These are phyloP conservation scores for Melanotaenia duboulayi DNA, from an alignment of 2,113 vertebrate species.

Conservation along the genomic window DNA sequence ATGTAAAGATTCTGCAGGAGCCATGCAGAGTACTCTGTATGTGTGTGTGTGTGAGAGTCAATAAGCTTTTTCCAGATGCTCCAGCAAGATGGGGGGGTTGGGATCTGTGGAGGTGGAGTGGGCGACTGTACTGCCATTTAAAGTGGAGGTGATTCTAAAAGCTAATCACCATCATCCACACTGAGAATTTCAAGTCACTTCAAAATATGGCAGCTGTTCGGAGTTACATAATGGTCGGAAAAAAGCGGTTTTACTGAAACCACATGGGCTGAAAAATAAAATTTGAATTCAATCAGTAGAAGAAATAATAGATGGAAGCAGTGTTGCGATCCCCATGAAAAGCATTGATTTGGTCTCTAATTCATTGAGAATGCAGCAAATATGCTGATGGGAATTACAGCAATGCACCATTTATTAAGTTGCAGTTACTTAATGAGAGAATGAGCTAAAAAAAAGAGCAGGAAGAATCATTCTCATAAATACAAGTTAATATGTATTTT, in stretches of 20 bases:
- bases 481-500: too few relatives aligned
- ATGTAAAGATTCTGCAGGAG: slow-evolving; percentile 38
- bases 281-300: slow-evolving; percentile 9
- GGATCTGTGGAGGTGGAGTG: slow-evolving; percentile 64
- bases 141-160: slow-evolving; percentile 44
- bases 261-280: not conserved
- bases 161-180: slow-evolving; percentile 64
- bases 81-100: not conserved
- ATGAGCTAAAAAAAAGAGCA: too few relatives aligned
- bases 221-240: slow-evolving; percentile 42
- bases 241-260: slow-evolving; percentile 36
- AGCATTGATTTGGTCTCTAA: slow-evolving; percentile 12
- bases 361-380: not conserved
- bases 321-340: slow-evolving; percentile 24
- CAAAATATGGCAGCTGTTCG: slow-evolving; percentile 2
- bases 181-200: slow-evolving; percentile 34
- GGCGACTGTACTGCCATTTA: slow-evolving; percentile 65
- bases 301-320: slow-evolving; percentile 26
- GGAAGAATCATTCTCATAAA: too few relatives aligned
- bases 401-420: slow-evolving; percentile 7
- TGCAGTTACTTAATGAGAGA: slow-evolving; percentile 17
- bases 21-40: slow-evolving; percentile 4
- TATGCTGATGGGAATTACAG: slow-evolving; percentile 6
- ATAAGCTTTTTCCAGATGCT: slow-evolving; percentile 70
- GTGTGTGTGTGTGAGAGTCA: slow-evolving; percentile 39